Conservation (phyloP, 2,113 vertebrate genomes). For the Lepidothrix coronata region DNA sequence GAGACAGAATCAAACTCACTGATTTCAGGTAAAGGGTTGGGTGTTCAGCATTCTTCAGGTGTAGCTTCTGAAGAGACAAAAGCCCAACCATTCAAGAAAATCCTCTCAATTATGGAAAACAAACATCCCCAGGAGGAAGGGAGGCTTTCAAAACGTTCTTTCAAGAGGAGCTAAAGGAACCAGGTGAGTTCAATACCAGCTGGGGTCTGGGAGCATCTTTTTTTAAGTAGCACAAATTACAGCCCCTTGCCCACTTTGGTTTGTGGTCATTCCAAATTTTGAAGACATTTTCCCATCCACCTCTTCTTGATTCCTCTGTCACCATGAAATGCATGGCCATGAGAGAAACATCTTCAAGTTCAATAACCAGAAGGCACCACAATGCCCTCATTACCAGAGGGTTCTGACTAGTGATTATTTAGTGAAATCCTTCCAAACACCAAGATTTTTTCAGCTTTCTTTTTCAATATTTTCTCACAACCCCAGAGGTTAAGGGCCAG, state of each 20-base stretch:
- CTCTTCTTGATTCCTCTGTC: background rate
- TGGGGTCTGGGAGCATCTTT: background rate
- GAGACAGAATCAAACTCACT: background rate
- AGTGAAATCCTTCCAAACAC: background rate
- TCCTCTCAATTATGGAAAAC: background rate
- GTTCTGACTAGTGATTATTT: background rate
- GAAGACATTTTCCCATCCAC: background rate
- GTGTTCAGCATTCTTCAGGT: background rate
- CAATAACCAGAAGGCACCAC: background rate
- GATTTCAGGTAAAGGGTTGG: background rate
- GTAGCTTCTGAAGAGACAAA: background rate
- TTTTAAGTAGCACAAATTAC: background rate
- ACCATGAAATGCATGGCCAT: accelerated
- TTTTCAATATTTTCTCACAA: conserved; percentile 10
- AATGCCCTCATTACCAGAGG: background rate
- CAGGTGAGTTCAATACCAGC: background rate
- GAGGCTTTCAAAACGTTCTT: background rate
- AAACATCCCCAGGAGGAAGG: background rate
- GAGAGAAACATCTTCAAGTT: background rate
- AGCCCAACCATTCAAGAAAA: background rate
- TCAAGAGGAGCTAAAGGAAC: background rate
- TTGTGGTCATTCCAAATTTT: background rate
- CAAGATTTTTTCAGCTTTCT: background rate
- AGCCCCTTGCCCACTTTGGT: background rate
- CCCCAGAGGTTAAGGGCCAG: background rate